A percentile compares a stretch with the other conserved stretches of the same genome.
Evolutionary conservation across 2,113 vertebrate genomes (phyloP).

Genomic region (Colinus virginianus): DNA sequence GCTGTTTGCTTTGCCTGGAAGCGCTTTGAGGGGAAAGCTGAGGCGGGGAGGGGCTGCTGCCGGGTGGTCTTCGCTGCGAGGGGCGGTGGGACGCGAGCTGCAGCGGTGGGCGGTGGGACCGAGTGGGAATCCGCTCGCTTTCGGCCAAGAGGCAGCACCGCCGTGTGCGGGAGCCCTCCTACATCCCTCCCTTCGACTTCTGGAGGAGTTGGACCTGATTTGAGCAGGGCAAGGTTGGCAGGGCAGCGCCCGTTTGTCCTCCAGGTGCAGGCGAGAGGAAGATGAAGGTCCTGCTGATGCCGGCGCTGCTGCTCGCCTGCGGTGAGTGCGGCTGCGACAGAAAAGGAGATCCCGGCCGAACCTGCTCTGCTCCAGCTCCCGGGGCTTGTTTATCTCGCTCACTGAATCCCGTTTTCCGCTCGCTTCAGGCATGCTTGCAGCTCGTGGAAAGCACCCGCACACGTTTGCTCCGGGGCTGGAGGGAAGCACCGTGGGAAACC

Average conservation of each 20-base stretch:
- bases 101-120: neutral
- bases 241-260: neutral
- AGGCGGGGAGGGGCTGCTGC: neutral
- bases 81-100: accelerated
- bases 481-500: slow-evolving; percentile 53
- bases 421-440: neutral
- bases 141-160: neutral
- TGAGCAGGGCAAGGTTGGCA: neutral
- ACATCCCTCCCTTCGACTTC: neutral
- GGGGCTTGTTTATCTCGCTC: accelerated
- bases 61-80: neutral
- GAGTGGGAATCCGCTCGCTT: accelerated
- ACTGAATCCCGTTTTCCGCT: neutral
- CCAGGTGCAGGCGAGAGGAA: neutral
- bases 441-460: neutral
- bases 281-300: slow-evolving; percentile 29
- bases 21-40: accelerated
- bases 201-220: neutral
- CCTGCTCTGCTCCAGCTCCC: neutral
- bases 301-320: slow-evolving; percentile 4
- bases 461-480: neutral
- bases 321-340: neutral
- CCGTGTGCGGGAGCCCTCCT: accelerated
- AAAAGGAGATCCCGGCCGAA: neutral
- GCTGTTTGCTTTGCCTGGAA: accelerated